These are phyloP conservation scores for Myotis lucifugus DNA, from an alignment of 2,113 vertebrate species.

Conservation along the genomic window DNA sequence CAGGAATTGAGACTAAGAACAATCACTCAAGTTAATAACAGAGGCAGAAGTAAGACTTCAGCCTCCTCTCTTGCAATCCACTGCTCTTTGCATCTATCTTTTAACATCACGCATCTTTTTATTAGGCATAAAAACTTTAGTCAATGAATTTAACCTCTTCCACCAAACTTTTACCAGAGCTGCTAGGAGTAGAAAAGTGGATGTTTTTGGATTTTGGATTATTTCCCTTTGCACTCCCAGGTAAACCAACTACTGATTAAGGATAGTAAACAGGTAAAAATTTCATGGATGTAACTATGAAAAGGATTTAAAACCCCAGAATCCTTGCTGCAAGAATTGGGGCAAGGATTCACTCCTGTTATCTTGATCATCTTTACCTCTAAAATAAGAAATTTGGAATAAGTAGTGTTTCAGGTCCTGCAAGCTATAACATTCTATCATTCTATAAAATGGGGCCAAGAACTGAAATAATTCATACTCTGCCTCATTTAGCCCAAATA, in stretches of 20 bases:
- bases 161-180: not conserved
- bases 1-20: not conserved
- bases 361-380: not conserved
- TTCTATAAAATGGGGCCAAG: not conserved
- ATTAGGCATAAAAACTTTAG: not conserved
- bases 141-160: not conserved
- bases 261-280: not conserved
- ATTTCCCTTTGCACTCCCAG: not conserved
- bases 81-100: not conserved
- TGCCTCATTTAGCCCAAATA: not conserved
- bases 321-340: not conserved
- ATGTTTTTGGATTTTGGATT: not conserved
- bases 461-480: not conserved
- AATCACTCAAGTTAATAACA: not conserved
- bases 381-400: slow-evolving; percentile 12
- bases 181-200: not conserved
- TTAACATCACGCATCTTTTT: not conserved
- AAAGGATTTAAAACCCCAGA: slow-evolving; percentile 3
- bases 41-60: not conserved
- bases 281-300: not conserved
- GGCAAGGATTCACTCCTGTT: slow-evolving; percentile 13
- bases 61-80: not conserved
- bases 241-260: slow-evolving; percentile 1
- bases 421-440: not conserved
- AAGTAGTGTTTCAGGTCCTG: not conserved